These are phyloP conservation scores for Bombus cullumanus DNA, from an alignment of 1,140 invertebrate species.

Conservation along the genomic window DNA sequence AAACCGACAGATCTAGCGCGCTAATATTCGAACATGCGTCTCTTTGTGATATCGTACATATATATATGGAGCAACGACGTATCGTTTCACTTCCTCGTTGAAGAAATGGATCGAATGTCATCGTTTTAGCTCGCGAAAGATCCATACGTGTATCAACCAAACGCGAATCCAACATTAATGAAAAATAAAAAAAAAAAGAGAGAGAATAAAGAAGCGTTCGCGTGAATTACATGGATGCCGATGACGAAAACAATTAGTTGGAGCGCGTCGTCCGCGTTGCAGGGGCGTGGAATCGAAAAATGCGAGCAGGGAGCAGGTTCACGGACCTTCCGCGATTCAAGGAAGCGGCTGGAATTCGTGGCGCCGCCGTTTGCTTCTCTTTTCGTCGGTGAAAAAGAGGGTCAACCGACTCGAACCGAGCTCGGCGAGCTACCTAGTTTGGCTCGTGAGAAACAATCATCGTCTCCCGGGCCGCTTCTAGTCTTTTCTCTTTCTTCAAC, in stretches of 20 bases:
- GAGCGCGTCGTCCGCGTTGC: too few relatives aligned
- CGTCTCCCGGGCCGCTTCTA: constrained; percentile 31
- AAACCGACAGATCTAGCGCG: too few relatives aligned
- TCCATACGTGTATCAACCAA: too few relatives aligned
- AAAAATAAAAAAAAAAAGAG: neutral
- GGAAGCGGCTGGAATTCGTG: constrained; percentile 55
- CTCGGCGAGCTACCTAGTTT: constrained; percentile 65
- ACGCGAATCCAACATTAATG: neutral
- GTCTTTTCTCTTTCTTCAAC: constrained; percentile 1
- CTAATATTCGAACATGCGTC: too few relatives aligned
- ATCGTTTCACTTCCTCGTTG: too few relatives aligned
- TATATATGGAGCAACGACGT: too few relatives aligned
- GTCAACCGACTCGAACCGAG: constrained; percentile 43
- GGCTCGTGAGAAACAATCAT: constrained; percentile 71
- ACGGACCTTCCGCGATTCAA: constrained; percentile 50
- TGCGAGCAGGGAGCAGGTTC: neutral
- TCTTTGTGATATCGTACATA: too few relatives aligned
- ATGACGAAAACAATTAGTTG: neutral
- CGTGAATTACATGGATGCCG: neutral
- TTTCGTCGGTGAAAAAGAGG: constrained; percentile 49
- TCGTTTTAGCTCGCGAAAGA: neutral
- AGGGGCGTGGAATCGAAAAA: constrained; percentile 5
- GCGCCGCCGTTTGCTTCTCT: constrained; percentile 44
- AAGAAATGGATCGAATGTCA: too few relatives aligned
- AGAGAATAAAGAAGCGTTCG: too few relatives aligned